A percentile compares a stretch with the other conserved stretches of the same genome.
These are phyloP conservation scores for Aspidapion aeneum DNA, from an alignment of 2,888 invertebrate genomes.

Conservation along the genomic window DNA sequence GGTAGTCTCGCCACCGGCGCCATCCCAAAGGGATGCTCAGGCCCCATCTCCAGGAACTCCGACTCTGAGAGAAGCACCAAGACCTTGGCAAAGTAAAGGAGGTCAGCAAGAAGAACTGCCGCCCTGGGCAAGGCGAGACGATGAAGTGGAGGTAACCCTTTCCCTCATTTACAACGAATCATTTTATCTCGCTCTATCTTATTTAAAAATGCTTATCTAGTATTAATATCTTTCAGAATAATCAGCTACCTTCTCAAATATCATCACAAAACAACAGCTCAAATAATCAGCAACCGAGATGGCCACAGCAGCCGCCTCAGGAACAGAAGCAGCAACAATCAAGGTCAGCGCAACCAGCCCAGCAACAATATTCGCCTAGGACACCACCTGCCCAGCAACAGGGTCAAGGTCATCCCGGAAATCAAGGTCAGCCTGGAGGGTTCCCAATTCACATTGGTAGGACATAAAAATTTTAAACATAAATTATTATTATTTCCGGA, in stretches of 20 bases:
- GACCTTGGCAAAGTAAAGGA: conserved; percentile 54
- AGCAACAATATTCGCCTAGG: conserved; percentile 26
- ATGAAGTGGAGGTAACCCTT: conserved; percentile 19
- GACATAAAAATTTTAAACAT: too few relatives aligned
- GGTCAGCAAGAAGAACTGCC: conserved; percentile 51
- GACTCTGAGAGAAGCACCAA: conserved; percentile 56
- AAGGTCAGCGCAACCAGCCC: conserved; percentile 26
- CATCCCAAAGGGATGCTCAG: conserved; percentile 34
- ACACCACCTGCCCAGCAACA: conserved; percentile 16
- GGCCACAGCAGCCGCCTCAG: conserved; percentile 25
- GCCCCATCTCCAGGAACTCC: conserved; percentile 47
- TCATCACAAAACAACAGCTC: background rate
- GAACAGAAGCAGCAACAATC: too few relatives aligned
- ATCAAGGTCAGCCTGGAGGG: conserved; percentile 14
- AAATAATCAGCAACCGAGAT: conserved; percentile 23
- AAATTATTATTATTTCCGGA: too few relatives aligned
- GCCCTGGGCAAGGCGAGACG: conserved; percentile 48
- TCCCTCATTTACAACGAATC: background rate
- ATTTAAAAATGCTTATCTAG: background rate
- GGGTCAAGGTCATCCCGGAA: conserved; percentile 8
- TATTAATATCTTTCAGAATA: too few relatives aligned
- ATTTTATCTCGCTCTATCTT: background rate
- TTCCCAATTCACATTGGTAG: conserved; percentile 22
- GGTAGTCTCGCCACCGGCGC: conserved; percentile 35
- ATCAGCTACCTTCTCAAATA: background rate